Evolutionary conservation across 2,113 vertebrate species (phyloP).

Genomic region (Ictalurus furcatus): DNA sequence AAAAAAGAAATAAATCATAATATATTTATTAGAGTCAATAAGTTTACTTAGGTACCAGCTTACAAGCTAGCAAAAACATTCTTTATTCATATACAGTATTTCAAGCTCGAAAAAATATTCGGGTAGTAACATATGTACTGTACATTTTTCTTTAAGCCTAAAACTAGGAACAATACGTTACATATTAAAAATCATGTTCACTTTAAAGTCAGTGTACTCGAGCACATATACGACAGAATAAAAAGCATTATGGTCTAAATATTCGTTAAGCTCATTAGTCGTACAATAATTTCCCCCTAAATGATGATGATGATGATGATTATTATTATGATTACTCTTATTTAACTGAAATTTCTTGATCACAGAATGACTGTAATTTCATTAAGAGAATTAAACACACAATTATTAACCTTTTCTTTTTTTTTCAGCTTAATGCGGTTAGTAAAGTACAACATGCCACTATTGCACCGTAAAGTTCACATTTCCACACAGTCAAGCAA

Average conservation of each 20-base stretch:
- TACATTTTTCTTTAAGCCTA: background rate
- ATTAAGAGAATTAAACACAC: background rate
- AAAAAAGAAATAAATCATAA: background rate
- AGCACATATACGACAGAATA: background rate
- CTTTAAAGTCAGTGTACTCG: background rate
- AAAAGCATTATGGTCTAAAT: background rate
- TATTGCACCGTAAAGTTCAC: conserved; percentile 6
- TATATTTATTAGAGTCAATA: background rate
- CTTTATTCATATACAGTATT: no score
- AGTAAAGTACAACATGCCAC: background rate
- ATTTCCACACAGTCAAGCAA: conserved; percentile 1
- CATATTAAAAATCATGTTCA: background rate
- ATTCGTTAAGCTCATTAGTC: background rate
- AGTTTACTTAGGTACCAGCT: background rate
- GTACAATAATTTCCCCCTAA: background rate
- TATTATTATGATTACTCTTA: background rate
- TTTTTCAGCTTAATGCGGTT: background rate
- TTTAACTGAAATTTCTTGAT: background rate
- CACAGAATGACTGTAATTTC: background rate
- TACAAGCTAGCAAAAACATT: background rate
- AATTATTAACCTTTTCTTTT: background rate
- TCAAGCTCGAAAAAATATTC: background rate
- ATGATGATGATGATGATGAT: background rate
- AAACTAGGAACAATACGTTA: background rate
- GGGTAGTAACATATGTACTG: background rate